Evolutionary conservation across 2,888 invertebrate species (phyloP).

Genomic region (Xanthia togata): DNA sequence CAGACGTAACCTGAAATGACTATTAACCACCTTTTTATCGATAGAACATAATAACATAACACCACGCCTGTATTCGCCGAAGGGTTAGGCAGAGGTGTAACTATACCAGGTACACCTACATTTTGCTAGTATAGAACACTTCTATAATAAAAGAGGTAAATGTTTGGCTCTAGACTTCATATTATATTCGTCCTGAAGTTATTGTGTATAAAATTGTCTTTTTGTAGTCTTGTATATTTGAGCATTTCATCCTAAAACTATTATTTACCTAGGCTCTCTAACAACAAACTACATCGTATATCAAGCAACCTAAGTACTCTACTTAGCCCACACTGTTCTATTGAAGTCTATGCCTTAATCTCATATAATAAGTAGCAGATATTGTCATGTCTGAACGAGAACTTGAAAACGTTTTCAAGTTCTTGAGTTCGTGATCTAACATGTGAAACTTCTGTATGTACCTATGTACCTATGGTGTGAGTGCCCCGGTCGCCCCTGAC

Average conservation of each 20-base stretch:
- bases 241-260: neutral
- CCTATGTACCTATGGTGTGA: neutral
- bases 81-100: no score
- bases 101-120: no score
- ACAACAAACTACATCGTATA: neutral
- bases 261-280: neutral
- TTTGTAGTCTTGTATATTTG: neutral
- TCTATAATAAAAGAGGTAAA: neutral
- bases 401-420: neutral
- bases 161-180: neutral
- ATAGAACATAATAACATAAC: neutral
- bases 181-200: neutral
- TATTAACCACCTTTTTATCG: neutral
- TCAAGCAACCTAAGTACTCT: no score
- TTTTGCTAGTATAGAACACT: neutral
- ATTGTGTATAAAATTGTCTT: neutral
- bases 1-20: neutral
- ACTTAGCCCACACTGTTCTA: neutral
- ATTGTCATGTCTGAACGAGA: no score
- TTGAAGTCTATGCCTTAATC: neutral
- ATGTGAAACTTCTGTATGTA: slow-evolving; percentile 18
- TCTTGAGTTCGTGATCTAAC: neutral
- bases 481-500: neutral
- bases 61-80: no score
- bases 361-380: neutral